Evolutionary conservation across 2,888 invertebrate genomes (phyloP), one percentile per base, ranked within the genome.

Genomic region (Cylindroiulus punctatus): DNA sequence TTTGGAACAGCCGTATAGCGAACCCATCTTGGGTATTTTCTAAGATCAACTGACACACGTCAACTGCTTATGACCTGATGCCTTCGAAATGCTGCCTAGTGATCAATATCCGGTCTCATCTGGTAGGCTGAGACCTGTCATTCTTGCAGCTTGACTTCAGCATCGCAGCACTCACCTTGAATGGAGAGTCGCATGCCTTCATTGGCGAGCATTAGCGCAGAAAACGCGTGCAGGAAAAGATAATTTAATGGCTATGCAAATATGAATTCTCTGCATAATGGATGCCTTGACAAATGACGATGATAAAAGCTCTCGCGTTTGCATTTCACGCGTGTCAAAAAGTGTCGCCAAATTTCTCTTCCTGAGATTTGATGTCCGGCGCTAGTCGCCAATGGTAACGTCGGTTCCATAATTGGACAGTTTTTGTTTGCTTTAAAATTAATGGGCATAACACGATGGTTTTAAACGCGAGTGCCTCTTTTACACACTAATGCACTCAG

Each of bases 181-280:
- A 52, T 4, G n/a, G 52, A 47, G 19, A 52, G 52, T 52, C 52
- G n/a, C 30, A 30, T 17, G 65, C 65, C n/a, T 65, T n/a, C 65
- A 65, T 14, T 12, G 30, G 76, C 30, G 17, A 76, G 76, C 76
- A 76, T 76, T 30, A 30, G 4, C 0, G 76, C 30, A 76, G 12
- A 30, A 76, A 76, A 44, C 44, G 44, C 7, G 3, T 36, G 7
- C 36, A 36, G 36, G 36, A 36, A 36, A 36, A 26, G 26, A 76
- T 44, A 76, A 76, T 30, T 76, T 76, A 76, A 76, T 30, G 76
- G 76, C 76, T 76, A 30, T 76, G 76, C 76, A 76, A 76, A 76
- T 76, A 76, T 32, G 76, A 32, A 76, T 30, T 76, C 17, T 14
- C 30, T 17, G 76, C 30, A 76, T 76, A 76, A 76, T 76, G 76